Base-by-base conservation (phyloP, 2,888 invertebrate genomes). In the Mesopsocus fuscifrons region DNA sequence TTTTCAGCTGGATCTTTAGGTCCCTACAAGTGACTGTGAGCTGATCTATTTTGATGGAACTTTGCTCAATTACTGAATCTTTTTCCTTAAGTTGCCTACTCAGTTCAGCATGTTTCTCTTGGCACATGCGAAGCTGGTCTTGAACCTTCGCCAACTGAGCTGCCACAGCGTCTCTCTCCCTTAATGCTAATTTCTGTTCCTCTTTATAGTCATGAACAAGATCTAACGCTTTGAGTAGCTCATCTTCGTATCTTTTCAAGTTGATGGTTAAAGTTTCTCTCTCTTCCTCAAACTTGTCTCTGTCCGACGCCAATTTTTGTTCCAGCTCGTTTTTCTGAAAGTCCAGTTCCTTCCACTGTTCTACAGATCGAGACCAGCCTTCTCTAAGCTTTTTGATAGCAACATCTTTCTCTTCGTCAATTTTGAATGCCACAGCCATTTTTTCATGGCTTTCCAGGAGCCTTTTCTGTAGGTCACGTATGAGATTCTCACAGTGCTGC, bases 401-500 rank as follows among this genome's bases (percentile, higher is more conserved):
- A 1, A 64, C 59, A 52, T 83, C 83, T 55, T 85, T 85, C 1
- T 75, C 69, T 44, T 72, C 69, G 57, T 85, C 84, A 0, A 84
- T 77, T 57, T 74, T 71, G 3, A 83, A 58, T 1, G 84, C 84
- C 1, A 84, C 81, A 0, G 83, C 78, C 21, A 85, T 57, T 52
- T 77, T 77, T 56, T 85, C 80, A 56, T 84, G 80, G 51, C 79
- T 74, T 50, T 84, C 82, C 20, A 84, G 60, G 41, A 78, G 60
- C 49, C 74, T 74, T 50, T 70, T 70, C 55, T 85, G 84, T 2
- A 84, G 59, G 41, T 76, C 70, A 52, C 77, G 75, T 41, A 85
- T 81, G 51, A 78, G 64, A 46, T 73, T 68, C 60, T 85, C 85
- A 52, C 80, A 80, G 53, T 80, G 80, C 77, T 80, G 75, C 54